phyloP scores from a whole-genome alignment of 2,888 invertebrate species.

The Hirtodrosophila duncani region DNA sequence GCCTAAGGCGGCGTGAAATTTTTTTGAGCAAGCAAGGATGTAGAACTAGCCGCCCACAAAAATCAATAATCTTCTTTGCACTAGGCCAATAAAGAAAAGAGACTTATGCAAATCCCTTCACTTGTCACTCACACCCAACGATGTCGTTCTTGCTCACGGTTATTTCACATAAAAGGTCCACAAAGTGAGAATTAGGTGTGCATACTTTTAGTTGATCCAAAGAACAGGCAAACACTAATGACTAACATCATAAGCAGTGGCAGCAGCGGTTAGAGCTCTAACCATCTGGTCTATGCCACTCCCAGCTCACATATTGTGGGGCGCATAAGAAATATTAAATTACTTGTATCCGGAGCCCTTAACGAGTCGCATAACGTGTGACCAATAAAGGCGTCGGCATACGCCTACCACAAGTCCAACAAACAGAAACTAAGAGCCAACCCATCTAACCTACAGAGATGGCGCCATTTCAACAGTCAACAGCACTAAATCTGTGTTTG shows the following conservation, averaged over 20 bases:
- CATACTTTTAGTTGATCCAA: slow-evolving; percentile 58
- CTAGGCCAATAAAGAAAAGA: slow-evolving; percentile 44
- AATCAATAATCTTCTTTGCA: slow-evolving; percentile 68
- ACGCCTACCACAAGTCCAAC: slow-evolving; percentile 8
- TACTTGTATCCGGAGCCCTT: slow-evolving; percentile 40
- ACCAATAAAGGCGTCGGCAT: slow-evolving; percentile 35
- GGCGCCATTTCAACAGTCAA: too few relatives aligned
- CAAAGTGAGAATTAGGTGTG: slow-evolving; percentile 36
- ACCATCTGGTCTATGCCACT: too few relatives aligned
- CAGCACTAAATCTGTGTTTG: too few relatives aligned
- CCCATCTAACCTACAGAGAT: slow-evolving; percentile 5
- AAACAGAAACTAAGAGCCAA: background rate
- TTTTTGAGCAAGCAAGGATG: slow-evolving; percentile 4
- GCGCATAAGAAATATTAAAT: slow-evolving; percentile 68
- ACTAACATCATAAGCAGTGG: slow-evolving; percentile 14
- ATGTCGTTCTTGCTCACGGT: too few relatives aligned
- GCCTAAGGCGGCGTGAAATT: slow-evolving; percentile 44
- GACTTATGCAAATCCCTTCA: slow-evolving; percentile 45
- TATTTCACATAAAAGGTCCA: slow-evolving; percentile 5
- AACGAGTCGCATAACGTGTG: slow-evolving; percentile 48
- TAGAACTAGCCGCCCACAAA: slow-evolving; percentile 37
- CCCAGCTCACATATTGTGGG: too few relatives aligned
- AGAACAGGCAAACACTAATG: slow-evolving; percentile 41
- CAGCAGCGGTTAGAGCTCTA: background rate
- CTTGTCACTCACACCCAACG: slow-evolving; percentile 3